Evolutionary conservation across 2,113 vertebrate species (phyloP).

Genomic region (Otis tarda): DNA sequence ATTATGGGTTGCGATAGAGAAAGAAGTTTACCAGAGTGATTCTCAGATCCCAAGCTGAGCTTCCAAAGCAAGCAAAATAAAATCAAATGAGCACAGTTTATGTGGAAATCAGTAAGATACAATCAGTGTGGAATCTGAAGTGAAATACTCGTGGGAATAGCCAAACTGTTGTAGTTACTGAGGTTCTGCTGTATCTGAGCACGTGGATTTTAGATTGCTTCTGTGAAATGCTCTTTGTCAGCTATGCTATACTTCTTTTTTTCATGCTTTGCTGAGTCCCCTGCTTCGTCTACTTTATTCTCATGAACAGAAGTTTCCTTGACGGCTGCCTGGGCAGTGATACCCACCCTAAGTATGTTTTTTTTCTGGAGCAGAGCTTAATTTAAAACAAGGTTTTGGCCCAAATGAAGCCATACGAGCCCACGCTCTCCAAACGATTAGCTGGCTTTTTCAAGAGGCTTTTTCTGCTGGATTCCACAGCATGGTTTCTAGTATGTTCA

Average conservation of each 20-base stretch:
- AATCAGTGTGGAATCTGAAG: background rate
- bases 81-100: background rate
- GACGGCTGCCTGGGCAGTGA: background rate
- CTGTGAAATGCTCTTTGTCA: background rate
- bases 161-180: background rate
- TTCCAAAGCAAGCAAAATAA: conserved; percentile 27
- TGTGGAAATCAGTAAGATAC: background rate
- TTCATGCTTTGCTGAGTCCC: background rate
- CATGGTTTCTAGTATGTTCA: background rate
- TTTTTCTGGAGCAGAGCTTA: background rate
- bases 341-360: background rate
- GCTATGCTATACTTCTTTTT: background rate
- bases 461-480: background rate
- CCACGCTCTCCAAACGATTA: background rate
- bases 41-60: background rate
- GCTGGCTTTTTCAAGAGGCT: background rate
- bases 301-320: background rate
- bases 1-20: background rate
- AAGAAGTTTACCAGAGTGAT: background rate
- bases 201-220: background rate
- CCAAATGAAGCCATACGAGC: background rate
- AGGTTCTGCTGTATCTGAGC: background rate
- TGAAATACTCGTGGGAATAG: background rate
- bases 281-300: background rate
- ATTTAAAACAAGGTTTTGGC: background rate